These are phyloP conservation scores for Disparrhopalites patrizii DNA, from an alignment of 2,888 invertebrate genomes.

Conservation along the genomic window DNA sequence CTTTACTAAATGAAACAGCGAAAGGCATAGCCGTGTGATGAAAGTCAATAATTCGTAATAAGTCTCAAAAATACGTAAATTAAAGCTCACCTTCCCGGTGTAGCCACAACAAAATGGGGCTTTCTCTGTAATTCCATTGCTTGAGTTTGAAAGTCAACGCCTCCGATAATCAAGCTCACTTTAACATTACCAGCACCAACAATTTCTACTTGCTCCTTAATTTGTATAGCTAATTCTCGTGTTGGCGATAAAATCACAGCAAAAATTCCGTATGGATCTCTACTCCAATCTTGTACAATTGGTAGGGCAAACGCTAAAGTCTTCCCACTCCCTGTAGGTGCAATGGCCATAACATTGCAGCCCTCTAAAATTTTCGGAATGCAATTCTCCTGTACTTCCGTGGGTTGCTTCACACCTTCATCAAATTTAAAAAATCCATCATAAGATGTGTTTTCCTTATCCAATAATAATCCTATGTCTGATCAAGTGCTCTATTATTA, in stretches of 20 bases:
- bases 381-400: constrained; percentile 76
- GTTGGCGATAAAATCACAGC: constrained; percentile 93
- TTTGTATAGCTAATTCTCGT: constrained; percentile 62
- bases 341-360: constrained; percentile 88
- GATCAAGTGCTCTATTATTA: too few relatives aligned
- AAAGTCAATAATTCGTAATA: too few relatives aligned
- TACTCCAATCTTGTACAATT: constrained; percentile 81
- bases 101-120: constrained; percentile 94
- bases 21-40: too few relatives aligned
- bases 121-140: constrained; percentile 73
- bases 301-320: constrained; percentile 96
- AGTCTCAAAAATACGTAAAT: too few relatives aligned
- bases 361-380: constrained; percentile 73
- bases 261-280: constrained; percentile 95
- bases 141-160: constrained; percentile 86
- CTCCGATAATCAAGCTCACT: constrained; percentile 87
- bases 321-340: constrained; percentile 97
- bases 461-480: too few relatives aligned
- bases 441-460: too few relatives aligned
- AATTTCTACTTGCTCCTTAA: constrained; percentile 90
- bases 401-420: constrained; percentile 71
- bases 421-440: neutral
- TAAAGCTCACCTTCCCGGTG: constrained; percentile 67
- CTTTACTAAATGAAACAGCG: too few relatives aligned
- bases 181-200: constrained; percentile 81